Conservation (phyloP, 2,113 vertebrate species). For the Pterocles gutturalis region DNA sequence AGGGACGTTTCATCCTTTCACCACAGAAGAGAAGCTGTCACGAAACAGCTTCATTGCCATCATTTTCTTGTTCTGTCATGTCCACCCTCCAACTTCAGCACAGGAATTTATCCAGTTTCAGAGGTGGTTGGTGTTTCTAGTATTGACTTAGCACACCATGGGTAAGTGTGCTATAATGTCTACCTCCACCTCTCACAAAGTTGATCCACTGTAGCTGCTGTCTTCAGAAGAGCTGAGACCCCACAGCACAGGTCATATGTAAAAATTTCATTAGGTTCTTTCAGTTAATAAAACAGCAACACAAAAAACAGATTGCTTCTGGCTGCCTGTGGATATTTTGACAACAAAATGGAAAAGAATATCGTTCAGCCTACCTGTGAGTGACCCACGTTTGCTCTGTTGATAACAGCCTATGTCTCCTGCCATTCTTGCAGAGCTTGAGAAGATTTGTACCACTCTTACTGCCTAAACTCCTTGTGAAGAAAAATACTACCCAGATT, state of each 20-base stretch:
- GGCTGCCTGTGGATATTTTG: not conserved
- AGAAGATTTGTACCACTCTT: not conserved
- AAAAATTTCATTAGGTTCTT: not conserved
- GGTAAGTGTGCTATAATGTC: not conserved
- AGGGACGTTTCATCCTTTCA: not conserved
- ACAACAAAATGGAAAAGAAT: conserved; percentile 1
- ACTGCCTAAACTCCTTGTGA: not conserved
- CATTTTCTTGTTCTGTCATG: not conserved
- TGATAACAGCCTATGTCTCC: not conserved
- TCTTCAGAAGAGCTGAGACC: not conserved
- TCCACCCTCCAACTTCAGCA: not conserved
- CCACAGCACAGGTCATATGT: not conserved
- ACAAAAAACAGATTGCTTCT: not conserved
- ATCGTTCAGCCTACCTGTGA: not conserved
- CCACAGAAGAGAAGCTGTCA: not conserved
- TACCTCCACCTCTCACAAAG: not conserved
- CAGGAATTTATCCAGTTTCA: not conserved
- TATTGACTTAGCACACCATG: not conserved
- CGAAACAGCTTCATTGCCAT: not conserved
- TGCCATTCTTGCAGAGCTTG: not conserved
- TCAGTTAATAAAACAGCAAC: not conserved
- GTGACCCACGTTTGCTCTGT: not conserved
- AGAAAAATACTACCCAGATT: not conserved
- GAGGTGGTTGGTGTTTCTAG: not conserved
- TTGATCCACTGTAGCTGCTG: not conserved